Base-by-base conservation (phyloP, 2,113 vertebrate species). In the Cervus canadensis region DNA sequence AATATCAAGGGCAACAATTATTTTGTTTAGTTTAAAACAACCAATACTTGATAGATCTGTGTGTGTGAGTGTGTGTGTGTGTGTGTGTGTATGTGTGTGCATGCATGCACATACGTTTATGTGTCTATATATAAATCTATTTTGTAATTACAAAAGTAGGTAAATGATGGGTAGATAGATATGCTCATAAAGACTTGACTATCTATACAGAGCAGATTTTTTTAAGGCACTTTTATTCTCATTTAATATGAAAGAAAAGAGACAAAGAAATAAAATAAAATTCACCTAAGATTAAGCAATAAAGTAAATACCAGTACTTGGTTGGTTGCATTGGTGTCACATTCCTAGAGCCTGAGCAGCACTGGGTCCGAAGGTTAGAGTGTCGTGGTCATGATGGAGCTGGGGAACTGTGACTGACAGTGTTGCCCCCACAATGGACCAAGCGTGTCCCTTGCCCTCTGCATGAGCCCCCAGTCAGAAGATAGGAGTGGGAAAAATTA, bases 241-340 rank as follows among this genome's bases (percentile, higher is more conserved):
- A 95, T 59, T 88, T 91, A 81, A 33, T 88, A 54, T 85, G 21
- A 96, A 94, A 79, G 40, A 87, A 89, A 79, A 82, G 25, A 87
- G 10, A 60, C 16, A 92, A 74, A 67, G 6, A 89, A 36, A 40
- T 92, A 79, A 17, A 60, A 76, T 71, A 79, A 19, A 56, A 64
- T 71, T 89, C 71, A 2, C 6, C 23, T 60, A 83, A 43, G 11
- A 82, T 86, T n/a, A 89, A 97, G 56, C 50, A 79, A 25, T 28
- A 12, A 92, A 79, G 11, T 86, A 89, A 91, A 85, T 60, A 40
- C 12, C 1, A 59, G 3, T 6, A 78, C 71, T 76, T 43, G 23
- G 3, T 76, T 76, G 12, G 13, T 26, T 14, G 1, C 36, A 26
- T 76, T 43, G 36, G 36, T 76, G 40, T 26, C 71, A 7, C 36